These are phyloP conservation scores for Cyclophora punctaria DNA, from an alignment of 2,888 invertebrate genomes.

Conservation along the genomic window DNA sequence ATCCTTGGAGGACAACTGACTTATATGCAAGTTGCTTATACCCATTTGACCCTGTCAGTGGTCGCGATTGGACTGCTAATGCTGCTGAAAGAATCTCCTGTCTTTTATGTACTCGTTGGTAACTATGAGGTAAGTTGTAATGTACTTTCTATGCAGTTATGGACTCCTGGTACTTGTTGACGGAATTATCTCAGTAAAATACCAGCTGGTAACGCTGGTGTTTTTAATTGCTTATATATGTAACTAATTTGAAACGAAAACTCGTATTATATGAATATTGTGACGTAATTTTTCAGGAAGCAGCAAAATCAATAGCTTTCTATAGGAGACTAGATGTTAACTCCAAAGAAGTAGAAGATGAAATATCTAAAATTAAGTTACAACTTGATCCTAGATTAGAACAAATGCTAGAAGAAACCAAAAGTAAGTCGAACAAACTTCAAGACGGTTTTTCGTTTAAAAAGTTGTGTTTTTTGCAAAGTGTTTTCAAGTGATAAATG, in stretches of 20 bases:
- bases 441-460: too few species aligned
- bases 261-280: not conserved
- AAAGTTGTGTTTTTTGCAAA: too few species aligned
- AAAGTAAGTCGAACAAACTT: conserved; percentile 17
- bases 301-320: conserved; percentile 41
- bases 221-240: too few species aligned
- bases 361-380: conserved; percentile 37
- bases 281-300: conserved; percentile 31
- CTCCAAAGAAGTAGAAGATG: conserved; percentile 41
- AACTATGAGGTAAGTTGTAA: conserved; percentile 30
- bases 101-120: conserved; percentile 38
- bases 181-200: too few species aligned
- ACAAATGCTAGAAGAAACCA: conserved; percentile 20
- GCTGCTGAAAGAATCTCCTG: conserved; percentile 43
- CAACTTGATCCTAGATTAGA: conserved; percentile 38
- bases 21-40: conserved; percentile 39
- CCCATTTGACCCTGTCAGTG: conserved; percentile 32
- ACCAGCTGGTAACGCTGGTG: too few species aligned
- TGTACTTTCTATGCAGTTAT: too few species aligned
- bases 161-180: too few species aligned
- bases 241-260: not conserved
- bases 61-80: conserved; percentile 29
- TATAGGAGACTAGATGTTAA: conserved; percentile 30
- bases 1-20: conserved; percentile 44
- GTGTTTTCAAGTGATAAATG: too few species aligned